Evolutionary conservation across 2,113 vertebrate genomes (phyloP).

Genomic region (Pedetes capensis): DNA sequence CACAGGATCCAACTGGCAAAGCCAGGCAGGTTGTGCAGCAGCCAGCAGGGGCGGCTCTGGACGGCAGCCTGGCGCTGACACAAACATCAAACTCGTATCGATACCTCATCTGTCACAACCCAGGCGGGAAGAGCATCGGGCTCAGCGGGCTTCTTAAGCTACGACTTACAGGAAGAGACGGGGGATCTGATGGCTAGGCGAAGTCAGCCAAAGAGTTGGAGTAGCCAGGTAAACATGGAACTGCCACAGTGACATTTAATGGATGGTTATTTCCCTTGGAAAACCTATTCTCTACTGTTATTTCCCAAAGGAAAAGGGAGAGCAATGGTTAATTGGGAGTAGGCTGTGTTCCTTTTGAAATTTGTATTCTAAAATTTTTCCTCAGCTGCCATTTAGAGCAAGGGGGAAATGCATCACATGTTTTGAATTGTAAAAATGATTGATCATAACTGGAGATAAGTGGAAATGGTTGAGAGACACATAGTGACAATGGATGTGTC

Average conservation of each 20-base stretch:
- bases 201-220: constrained; percentile 22
- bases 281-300: neutral
- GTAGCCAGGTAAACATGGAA: constrained; percentile 18
- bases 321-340: neutral
- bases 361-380: neutral
- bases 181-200: neutral
- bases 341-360: neutral
- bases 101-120: neutral
- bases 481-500: no score
- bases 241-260: neutral
- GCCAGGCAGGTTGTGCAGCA: neutral
- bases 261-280: neutral
- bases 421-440: neutral
- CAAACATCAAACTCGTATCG: neutral
- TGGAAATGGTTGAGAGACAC: neutral
- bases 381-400: neutral
- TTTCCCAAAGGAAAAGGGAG: neutral
- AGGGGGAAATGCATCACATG: neutral
- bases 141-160: neutral
- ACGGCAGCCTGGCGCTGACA: neutral
- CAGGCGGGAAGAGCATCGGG: neutral
- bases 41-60: neutral
- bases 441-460: neutral
- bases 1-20: neutral
- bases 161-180: neutral